phyloP scores from a whole-genome alignment of 2,797 vertebrate genomes.

The Morelia viridis region DNA sequence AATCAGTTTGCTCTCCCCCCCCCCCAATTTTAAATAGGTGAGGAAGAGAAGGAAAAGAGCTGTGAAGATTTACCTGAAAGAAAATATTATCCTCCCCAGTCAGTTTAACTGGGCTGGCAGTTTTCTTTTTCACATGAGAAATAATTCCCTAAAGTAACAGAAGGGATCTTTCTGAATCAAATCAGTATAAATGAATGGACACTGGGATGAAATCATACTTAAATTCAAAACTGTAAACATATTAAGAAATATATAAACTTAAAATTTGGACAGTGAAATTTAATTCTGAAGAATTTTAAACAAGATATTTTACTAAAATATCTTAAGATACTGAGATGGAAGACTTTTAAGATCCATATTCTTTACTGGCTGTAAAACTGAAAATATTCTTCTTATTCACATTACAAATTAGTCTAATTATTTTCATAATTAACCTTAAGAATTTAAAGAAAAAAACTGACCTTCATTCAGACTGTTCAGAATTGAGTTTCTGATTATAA shows the following conservation, averaged over 20 bases:
- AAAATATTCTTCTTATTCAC: slow-evolving; percentile 61
- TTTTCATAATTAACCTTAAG: slow-evolving; percentile 72
- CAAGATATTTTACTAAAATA: slow-evolving; percentile 19
- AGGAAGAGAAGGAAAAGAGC: neutral
- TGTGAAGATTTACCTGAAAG: neutral
- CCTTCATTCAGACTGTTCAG: slow-evolving; percentile 61
- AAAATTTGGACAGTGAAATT: slow-evolving; percentile 8
- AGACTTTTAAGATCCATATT: slow-evolving; percentile 40
- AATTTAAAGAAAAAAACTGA: slow-evolving; percentile 60
- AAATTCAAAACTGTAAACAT: neutral
- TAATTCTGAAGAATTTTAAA: slow-evolving; percentile 28
- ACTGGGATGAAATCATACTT: neutral
- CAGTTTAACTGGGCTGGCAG: neutral
- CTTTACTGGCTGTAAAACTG: slow-evolving; percentile 35
- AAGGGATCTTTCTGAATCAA: neutral
- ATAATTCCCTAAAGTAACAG: neutral
- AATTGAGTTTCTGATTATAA: slow-evolving; percentile 62
- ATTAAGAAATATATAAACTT: neutral
- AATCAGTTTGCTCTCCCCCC: neutral
- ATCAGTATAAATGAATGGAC: neutral
- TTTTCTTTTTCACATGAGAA: neutral
- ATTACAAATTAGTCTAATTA: slow-evolving; percentile 67
- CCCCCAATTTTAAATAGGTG: neutral
- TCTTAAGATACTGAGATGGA: neutral
- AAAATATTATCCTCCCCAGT: neutral